phyloP scores from a whole-genome alignment of 2,888 invertebrate genomes.

The Gari tellinella region DNA sequence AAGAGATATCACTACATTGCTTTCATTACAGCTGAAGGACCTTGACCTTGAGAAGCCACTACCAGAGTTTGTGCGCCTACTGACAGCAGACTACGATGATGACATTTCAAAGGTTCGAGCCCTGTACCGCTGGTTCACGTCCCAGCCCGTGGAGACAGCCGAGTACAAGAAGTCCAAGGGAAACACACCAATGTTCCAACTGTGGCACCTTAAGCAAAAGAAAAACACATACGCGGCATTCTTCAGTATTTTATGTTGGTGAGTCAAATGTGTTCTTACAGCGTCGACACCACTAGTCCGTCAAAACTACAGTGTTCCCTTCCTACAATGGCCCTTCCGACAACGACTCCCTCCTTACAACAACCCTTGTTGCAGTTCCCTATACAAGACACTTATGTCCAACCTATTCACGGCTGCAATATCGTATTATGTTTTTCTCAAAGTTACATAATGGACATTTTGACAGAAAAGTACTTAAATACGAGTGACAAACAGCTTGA shows the following conservation, averaged over 20 bases:
- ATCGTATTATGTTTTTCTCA: no score
- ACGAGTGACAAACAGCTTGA: no score
- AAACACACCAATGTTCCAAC: constrained; percentile 72
- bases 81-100: constrained; percentile 60
- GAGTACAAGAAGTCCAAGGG: constrained; percentile 67
- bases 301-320: no score
- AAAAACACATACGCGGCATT: constrained; percentile 79
- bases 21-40: constrained; percentile 46
- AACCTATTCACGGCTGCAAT: no score
- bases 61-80: constrained; percentile 58
- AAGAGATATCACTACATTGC: no score
- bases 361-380: no score
- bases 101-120: constrained; percentile 69
- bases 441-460: no score
- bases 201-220: constrained; percentile 74
- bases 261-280: constrained; percentile 30
- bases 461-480: no score
- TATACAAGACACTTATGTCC: no score
- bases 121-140: constrained; percentile 79
- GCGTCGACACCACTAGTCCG: no score
- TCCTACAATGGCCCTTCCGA: no score
- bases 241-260: constrained; percentile 74
- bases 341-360: no score
- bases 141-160: constrained; percentile 66
- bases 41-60: constrained; percentile 52